Base-by-base conservation (phyloP, 2,888 invertebrate genomes). In the Colostygia pectinataria region DNA sequence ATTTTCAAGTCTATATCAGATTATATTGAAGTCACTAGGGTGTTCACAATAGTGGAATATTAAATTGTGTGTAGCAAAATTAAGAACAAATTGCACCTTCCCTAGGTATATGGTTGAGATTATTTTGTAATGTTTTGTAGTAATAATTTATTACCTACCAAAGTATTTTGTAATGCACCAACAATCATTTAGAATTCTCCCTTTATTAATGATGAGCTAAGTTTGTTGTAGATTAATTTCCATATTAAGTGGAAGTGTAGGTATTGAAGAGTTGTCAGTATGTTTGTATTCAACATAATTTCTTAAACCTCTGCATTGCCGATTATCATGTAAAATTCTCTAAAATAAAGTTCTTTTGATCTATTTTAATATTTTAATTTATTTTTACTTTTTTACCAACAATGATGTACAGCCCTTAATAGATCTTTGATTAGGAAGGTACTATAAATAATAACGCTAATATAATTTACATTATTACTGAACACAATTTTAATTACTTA, bases 331-430 rank as follows among this genome's bases (percentile, higher is more conserved):
- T 88, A 89, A 89, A 80, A 85, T 84, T 88, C 85, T 89, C 83
- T 86, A 85, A 88, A 90, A 88, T 90, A 90, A 91, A 91, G 88
- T 90, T 90, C 89, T 90, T 91, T 91, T 90, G 90, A 90, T 90
- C 91, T 90, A 82, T 63, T 67, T 64, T 61, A 66, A 55, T 8
- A 47, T 58, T 53, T 43, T 40, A 45, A 47, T 52, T 57, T 38
- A 36, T 46, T 45, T 45, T 15, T 32, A 32, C 32, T 27, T 54
- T 51, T 1, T 5, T 20, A 5, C 12, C 20, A 48, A 45, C 9
- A 9, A 1, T 25, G n/a, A n/a, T n/a, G n/a, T n/a, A n/a, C n/a
- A n/a, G n/a, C n/a, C n/a, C n/a, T n/a, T n/a, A n/a, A n/a, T n/a
- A n/a, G n/a, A n/a, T n/a, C n/a, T n/a, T n/a, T n/a, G n/a, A n/a